These are phyloP conservation scores for Eumacrocentrus americanus DNA, from an alignment of 2,888 invertebrate genomes.

Conservation along the genomic window DNA sequence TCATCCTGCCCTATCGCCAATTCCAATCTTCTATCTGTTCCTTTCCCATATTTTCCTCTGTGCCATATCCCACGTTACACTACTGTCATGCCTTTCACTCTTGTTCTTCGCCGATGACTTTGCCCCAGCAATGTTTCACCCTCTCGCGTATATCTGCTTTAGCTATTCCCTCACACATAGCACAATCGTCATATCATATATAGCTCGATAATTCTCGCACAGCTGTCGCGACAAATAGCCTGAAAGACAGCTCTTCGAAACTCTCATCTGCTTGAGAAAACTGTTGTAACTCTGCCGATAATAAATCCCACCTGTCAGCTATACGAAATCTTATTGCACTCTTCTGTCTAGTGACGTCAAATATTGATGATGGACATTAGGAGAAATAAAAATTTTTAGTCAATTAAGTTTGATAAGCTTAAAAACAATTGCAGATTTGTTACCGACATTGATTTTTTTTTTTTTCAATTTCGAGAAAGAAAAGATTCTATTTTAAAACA, in stretches of 20 bases:
- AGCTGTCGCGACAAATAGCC: too few species aligned
- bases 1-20: background rate
- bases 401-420: too few species aligned
- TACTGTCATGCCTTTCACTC: conserved; percentile 9
- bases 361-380: too few species aligned
- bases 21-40: background rate
- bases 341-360: too few species aligned
- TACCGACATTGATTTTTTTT: too few species aligned
- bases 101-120: background rate
- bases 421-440: too few species aligned
- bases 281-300: conserved; percentile 38
- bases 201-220: conserved; percentile 40
- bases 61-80: conserved; percentile 9
- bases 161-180: background rate
- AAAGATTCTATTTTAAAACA: too few species aligned
- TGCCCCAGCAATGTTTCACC: background rate
- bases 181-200: conserved; percentile 38
- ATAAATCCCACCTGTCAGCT: conserved; percentile 54
- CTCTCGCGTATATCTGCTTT: background rate
- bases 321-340: conserved; percentile 39
- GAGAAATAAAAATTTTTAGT: too few species aligned
- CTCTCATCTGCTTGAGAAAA: conserved; percentile 21
- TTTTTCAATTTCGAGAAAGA: too few species aligned
- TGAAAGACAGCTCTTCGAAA: conserved; percentile 13
- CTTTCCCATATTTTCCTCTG: background rate